Base-by-base conservation (phyloP, 2,113 vertebrate genomes). In the Pelecanoides urinatrix region DNA sequence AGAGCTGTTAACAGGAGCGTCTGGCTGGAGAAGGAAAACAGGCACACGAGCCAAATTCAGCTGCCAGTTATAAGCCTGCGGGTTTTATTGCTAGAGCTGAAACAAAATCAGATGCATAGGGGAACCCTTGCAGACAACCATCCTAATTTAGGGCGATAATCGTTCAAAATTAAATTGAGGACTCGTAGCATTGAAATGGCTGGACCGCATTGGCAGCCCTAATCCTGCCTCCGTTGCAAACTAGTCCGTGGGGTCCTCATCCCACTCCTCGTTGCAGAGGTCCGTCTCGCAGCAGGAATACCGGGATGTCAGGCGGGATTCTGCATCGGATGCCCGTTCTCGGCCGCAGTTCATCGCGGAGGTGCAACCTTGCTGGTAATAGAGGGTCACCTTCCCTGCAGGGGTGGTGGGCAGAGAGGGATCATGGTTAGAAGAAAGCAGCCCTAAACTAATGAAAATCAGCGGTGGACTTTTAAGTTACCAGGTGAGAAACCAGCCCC, bases 361-460 rank as follows among this genome's bases (percentile, higher is more conserved):
- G 40, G 96, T 96, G 78, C 94, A 96, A 32, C 91, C 86, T 17
- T 96, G 94, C 17, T 88, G 91, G 82, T 92, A 94, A 1, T 95
- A 96, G 11, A 96, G n/a, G 42, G 93, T 71, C 47, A 90, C 4
- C 56, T 12, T 82, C 13, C 96, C 96, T 96, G 34, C 2, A 1
- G 79, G 2, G 50, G 32, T 2, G 59, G 53, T 4, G 61, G 42
- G 62, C 9, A 20, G 36, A 32, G 42, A 11, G 10, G 19, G 18
- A 7, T 1, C 3, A 0, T 1, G 55, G 15, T 38, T 6, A 36
- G 29, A 10, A 26, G 20, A 16, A 42, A n/a, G 3, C 0, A 15
- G 4, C 8, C 0, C 3, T 6, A 12, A 50, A 32, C 11, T 38
- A 10, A 17, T 32, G 16, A 63, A 27, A 53, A 30, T 16, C 29